phyloP scores from a whole-genome alignment of 2,797 vertebrate genomes.

The Alosa sapidissima region DNA sequence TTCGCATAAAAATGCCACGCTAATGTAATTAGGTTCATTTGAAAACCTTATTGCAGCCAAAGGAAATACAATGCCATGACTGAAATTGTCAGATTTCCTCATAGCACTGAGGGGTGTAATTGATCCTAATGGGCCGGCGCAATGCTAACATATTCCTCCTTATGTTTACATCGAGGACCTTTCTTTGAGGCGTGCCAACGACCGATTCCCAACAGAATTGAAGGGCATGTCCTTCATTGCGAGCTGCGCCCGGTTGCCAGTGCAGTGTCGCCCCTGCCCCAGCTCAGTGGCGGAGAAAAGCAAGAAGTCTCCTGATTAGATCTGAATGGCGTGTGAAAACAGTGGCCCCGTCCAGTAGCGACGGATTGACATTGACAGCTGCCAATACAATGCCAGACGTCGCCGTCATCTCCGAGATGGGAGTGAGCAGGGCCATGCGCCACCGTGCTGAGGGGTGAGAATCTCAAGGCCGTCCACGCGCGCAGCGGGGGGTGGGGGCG shows the following conservation, averaged over 20 bases:
- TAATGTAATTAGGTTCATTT: constrained; percentile 15
- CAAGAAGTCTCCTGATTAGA: constrained; percentile 69
- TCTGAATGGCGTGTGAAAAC: constrained; percentile 81
- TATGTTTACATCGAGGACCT: not conserved
- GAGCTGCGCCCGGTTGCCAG: not conserved
- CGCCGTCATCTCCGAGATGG: constrained; percentile 73
- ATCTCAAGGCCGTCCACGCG: constrained; percentile 44
- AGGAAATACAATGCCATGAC: not conserved
- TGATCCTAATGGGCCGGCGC: not conserved
- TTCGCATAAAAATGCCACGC: constrained; percentile 6
- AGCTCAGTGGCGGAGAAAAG: constrained; percentile 58
- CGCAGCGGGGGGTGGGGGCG: not conserved
- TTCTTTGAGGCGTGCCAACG: not conserved
- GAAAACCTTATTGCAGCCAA: not conserved
- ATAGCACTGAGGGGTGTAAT: not conserved
- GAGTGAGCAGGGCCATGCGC: constrained; percentile 68
- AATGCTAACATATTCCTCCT: not conserved
- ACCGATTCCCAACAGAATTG: constrained; percentile 8
- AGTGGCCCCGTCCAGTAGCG: constrained; percentile 74
- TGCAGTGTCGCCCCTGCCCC: constrained; percentile 67
- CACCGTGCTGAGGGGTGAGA: constrained; percentile 53
- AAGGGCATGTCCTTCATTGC: constrained; percentile 60
- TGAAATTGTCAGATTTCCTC: not conserved
- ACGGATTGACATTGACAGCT: constrained; percentile 81
- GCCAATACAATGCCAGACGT: constrained; percentile 80